These are phyloP conservation scores for Eubucco bourcierii DNA, from an alignment of 2,113 vertebrate species.

Conservation along the genomic window DNA sequence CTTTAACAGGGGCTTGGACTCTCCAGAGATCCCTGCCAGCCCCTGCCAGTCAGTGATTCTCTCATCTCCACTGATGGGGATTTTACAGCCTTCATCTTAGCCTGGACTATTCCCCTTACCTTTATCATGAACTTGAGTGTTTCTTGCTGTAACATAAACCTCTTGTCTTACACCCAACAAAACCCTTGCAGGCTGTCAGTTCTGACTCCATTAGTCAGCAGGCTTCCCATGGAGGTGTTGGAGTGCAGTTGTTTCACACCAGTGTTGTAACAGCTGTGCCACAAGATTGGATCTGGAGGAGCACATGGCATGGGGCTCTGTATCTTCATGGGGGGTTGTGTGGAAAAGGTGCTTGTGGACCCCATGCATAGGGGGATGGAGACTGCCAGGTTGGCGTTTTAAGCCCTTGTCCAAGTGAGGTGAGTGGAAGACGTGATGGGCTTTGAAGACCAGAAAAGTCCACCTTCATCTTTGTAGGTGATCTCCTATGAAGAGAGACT, in stretches of 20 bases:
- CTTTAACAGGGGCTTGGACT: no score
- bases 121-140: background rate
- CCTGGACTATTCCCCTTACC: background rate
- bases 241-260: background rate
- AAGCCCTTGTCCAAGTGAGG: background rate
- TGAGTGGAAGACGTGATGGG: background rate
- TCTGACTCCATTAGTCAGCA: background rate
- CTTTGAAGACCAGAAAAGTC: background rate
- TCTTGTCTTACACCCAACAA: background rate
- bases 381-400: background rate
- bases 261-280: accelerated
- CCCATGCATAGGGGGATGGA: accelerated
- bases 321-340: background rate
- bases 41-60: no score
- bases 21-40: no score
- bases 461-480: background rate
- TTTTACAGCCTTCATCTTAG: background rate
- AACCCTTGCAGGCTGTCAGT: background rate
- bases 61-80: background rate
- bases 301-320: background rate
- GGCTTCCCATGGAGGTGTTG: background rate
- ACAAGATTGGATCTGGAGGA: background rate
- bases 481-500: background rate
- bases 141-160: background rate
- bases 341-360: background rate